Evolutionary conservation across 2,797 vertebrate genomes (phyloP).

Genomic region (Pyrocephalus nanus): DNA sequence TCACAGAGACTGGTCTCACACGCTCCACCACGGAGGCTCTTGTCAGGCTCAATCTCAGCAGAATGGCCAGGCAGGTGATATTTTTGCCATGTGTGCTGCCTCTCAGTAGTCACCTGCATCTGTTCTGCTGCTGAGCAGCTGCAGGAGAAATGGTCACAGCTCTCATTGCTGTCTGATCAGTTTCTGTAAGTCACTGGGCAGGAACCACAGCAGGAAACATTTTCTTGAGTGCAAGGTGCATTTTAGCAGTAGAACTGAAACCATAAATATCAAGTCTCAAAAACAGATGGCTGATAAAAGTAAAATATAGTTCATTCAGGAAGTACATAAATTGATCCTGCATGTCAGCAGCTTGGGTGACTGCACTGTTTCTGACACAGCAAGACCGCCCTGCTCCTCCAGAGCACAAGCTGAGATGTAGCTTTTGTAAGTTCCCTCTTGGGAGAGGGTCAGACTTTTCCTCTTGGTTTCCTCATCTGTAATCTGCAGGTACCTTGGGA

Average conservation of each 20-base stretch:
- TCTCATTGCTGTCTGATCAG: not conserved
- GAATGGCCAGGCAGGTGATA: accelerated
- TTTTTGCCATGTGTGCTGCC: accelerated
- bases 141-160: not conserved
- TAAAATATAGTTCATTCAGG: conserved; percentile 8
- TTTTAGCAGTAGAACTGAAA: conserved; percentile 42
- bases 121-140: not conserved
- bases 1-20: not conserved
- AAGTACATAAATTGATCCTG: conserved; percentile 2
- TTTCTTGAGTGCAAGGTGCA: conserved; percentile 1
- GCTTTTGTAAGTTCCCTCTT: not conserved
- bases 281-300: conserved; percentile 33
- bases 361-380: not conserved
- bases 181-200: conserved; percentile 46
- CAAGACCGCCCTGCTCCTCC: not conserved
- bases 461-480: not conserved
- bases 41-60: accelerated
- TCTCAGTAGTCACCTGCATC: not conserved
- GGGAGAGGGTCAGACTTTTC: not conserved
- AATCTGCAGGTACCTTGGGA: not conserved
- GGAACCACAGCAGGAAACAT: conserved; percentile 60
- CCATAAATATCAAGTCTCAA: not conserved
- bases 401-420: not conserved
- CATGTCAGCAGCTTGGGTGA: not conserved
- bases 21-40: not conserved